These are phyloP conservation scores for Nothocercus julius DNA, from an alignment of 2,113 vertebrate species.

Conservation along the genomic window DNA sequence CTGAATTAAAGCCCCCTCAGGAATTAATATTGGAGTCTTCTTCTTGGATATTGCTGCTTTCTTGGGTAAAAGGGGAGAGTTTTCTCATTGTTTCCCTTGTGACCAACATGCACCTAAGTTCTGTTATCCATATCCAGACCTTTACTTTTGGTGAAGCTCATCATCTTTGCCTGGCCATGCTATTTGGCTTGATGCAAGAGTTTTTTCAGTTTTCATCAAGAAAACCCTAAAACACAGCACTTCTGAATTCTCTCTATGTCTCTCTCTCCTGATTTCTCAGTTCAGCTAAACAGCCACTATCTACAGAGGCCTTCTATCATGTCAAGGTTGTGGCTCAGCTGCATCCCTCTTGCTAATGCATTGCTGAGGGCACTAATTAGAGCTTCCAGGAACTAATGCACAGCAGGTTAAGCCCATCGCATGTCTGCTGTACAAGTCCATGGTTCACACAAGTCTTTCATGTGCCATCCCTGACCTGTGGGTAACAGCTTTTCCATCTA, in stretches of 20 bases:
- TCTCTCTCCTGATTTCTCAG: neutral
- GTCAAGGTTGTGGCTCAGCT: constrained; percentile 10
- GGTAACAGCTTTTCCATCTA: neutral
- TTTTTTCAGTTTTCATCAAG: neutral
- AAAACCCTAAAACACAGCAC: rapidly evolving
- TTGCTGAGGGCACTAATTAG: neutral
- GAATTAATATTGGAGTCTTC: neutral
- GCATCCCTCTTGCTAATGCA: neutral
- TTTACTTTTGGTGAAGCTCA: neutral
- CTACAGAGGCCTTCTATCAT: rapidly evolving
- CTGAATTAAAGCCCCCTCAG: neutral
- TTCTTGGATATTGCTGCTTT: neutral
- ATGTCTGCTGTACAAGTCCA: neutral
- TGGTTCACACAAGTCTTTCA: rapidly evolving
- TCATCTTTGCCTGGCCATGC: rapidly evolving
- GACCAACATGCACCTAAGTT: neutral
- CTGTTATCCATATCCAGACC: neutral
- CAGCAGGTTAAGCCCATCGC: neutral
- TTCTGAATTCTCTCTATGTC: neutral
- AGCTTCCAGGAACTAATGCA: neutral
- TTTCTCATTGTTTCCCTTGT: rapidly evolving
- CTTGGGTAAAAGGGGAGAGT: neutral
- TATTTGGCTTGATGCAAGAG: neutral
- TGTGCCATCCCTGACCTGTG: neutral
- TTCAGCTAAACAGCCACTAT: neutral